Conservation (phyloP, 2,113 vertebrate species). For the Promerops cafer region DNA sequence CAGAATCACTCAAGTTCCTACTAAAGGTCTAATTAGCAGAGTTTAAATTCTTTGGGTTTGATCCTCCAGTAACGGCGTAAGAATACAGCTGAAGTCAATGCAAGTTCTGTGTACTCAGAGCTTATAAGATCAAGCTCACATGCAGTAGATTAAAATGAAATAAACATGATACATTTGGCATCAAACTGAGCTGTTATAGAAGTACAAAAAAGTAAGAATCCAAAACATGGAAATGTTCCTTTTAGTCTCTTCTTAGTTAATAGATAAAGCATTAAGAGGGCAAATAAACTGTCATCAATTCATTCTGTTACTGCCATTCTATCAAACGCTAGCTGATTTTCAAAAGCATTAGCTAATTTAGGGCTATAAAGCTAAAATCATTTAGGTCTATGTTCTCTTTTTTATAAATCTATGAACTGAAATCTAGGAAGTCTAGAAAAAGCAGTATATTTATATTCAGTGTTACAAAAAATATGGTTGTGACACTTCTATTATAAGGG, state of each 20-base stretch:
- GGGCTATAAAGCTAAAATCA: constrained; percentile 36
- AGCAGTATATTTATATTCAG: not conserved
- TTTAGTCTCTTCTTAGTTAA: constrained; percentile 60
- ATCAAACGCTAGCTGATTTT: constrained; percentile 65
- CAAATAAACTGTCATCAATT: constrained; percentile 49
- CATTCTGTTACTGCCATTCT: constrained; percentile 25
- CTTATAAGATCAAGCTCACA: constrained; percentile 43
- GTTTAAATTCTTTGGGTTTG: constrained; percentile 58
- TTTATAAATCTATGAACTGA: not conserved
- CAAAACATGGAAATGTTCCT: not conserved
- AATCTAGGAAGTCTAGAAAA: not conserved
- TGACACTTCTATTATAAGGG: not conserved
- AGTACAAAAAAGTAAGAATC: not conserved
- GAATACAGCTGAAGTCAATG: constrained; percentile 40
- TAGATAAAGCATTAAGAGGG: constrained; percentile 53
- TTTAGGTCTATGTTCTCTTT: constrained; percentile 1
- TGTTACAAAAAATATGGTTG: not conserved
- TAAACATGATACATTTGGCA: constrained; percentile 38
- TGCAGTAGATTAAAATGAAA: constrained; percentile 15
- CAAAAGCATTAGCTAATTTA: constrained; percentile 58
- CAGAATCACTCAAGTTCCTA: constrained; percentile 55
- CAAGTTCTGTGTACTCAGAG: constrained; percentile 42
- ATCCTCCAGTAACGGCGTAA: not conserved
- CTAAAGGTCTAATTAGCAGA: constrained; percentile 59
- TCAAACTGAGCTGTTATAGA: constrained; percentile 25